Base-by-base conservation (phyloP, 30 jellyfish, hydroid and myxozoan genomes). In the Rhopilema esculentum region DNA sequence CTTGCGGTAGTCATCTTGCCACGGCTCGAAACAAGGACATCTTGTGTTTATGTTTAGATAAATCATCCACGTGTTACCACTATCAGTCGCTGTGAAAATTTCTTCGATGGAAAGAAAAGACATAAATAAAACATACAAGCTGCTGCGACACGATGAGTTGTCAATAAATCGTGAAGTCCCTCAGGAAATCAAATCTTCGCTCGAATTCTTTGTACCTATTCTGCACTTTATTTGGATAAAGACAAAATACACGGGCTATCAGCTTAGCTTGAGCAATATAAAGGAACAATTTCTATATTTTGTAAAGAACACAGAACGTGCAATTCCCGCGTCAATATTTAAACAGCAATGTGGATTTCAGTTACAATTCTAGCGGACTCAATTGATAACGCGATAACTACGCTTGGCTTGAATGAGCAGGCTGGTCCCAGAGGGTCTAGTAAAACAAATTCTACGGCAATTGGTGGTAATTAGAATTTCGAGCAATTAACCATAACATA, bases 321-420 rank as follows among this genome's bases (percentile, higher is more conserved):
- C 68, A 16, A 74, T 63, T 85, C 93, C 32, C 88, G 15, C 21
- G 93, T 85, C 93, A 85, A 85, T 85, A 85, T 74, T 62, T 67
- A 30, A 62, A 79, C 89, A 57, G 51, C 40, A 48, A 22, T 77
- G 75, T 15, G 76, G 64, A 53, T 4, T 77, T 76, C 28, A 0
- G 29, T 50, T 27, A 19, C 88, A 77, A 30, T 30, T 68, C 73
- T 68, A 19, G 8, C 61, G 51, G 57, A 16, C 26, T 22, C 77
- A 1, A 2, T 24, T 33, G 57, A 57, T 40, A 77, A 77, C 17
- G 29, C 24, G 52, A 77, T 27, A 50, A 77, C 18, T 48, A 8
- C 27, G 73, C 27, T 70, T 31, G 28, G 26, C 76, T 0, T 22
- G 17, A 66, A 0, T 66, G 9, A 66, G 32, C 28, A 22, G 49